These are phyloP conservation scores for Chloroceryle inda DNA, from an alignment of 2,797 vertebrate species.

Conservation along the genomic window DNA sequence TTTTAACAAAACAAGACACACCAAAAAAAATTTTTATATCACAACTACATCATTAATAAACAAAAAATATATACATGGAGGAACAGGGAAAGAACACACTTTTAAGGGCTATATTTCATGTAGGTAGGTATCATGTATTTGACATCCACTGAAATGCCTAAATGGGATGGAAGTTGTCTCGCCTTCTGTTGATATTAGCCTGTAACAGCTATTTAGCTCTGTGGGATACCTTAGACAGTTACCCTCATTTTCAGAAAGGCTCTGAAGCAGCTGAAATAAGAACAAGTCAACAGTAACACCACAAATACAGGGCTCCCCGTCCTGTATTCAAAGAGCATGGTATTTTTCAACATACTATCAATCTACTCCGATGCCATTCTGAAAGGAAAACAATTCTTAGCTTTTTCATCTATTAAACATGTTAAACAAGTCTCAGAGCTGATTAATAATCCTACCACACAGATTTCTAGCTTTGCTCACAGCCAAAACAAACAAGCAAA, in stretches of 20 bases:
- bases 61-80: not conserved
- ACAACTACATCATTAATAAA: not conserved
- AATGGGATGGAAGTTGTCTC: not conserved
- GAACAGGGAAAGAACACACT: not conserved
- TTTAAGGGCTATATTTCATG: not conserved
- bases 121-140: not conserved
- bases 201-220: not conserved
- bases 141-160: not conserved
- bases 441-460: slow-evolving; percentile 32
- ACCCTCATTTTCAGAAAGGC: not conserved
- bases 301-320: not conserved
- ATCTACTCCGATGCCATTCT: not conserved
- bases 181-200: not conserved
- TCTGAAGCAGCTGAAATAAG: not conserved
- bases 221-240: not conserved
- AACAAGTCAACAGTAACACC: not conserved
- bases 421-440: slow-evolving; percentile 11
- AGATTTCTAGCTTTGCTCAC: not conserved
- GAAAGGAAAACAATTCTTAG: not conserved
- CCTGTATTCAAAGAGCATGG: not conserved
- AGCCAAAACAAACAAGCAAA: slow-evolving; percentile 58
- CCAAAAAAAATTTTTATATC: not conserved
- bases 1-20: not conserved
- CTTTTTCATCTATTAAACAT: slow-evolving; percentile 21
- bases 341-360: not conserved